Percentiles rank a stretch among this genome's conserved stretches.
These are phyloP conservation scores for Anaspis maculata DNA, from an alignment of 2,888 invertebrate species.

Conservation along the genomic window DNA sequence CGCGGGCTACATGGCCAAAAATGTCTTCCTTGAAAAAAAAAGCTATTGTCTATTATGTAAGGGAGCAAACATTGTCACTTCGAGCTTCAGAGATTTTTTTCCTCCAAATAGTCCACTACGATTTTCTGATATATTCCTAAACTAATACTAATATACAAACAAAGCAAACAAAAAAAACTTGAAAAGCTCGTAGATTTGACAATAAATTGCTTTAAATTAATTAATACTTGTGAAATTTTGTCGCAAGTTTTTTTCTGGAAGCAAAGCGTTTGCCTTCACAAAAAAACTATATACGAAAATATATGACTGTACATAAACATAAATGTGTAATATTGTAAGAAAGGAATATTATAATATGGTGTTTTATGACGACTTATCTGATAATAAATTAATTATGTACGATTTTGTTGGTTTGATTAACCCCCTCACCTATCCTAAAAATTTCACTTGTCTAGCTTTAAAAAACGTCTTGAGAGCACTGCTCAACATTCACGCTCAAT, in stretches of 20 bases:
- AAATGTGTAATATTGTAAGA: conserved; percentile 8
- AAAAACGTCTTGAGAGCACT: no score
- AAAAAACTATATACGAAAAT: no score
- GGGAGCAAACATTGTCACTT: conserved; percentile 37
- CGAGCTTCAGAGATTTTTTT: conserved; percentile 26
- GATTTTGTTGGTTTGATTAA: background rate
- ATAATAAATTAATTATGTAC: conserved; percentile 15
- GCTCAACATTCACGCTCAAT: no score
- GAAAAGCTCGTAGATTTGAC: conserved; percentile 39
- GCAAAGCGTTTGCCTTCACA: background rate
- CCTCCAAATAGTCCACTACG: no score
- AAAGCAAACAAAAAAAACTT: background rate
- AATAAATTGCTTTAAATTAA: conserved; percentile 39
- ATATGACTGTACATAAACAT: conserved; percentile 9
- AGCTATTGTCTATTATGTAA: conserved; percentile 22
- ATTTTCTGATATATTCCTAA: background rate
- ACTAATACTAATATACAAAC: background rate
- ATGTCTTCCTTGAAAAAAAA: conserved; percentile 39
- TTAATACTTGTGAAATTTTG: conserved; percentile 1
- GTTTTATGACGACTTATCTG: conserved; percentile 12
- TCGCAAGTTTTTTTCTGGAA: conserved; percentile 6
- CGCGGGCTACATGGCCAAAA: conserved; percentile 32
- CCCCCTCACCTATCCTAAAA: no score
- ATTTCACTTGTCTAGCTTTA: no score
- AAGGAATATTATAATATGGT: conserved; percentile 10